Conservation (phyloP, 2,113 vertebrate species). For the Peromyscus californicus region DNA sequence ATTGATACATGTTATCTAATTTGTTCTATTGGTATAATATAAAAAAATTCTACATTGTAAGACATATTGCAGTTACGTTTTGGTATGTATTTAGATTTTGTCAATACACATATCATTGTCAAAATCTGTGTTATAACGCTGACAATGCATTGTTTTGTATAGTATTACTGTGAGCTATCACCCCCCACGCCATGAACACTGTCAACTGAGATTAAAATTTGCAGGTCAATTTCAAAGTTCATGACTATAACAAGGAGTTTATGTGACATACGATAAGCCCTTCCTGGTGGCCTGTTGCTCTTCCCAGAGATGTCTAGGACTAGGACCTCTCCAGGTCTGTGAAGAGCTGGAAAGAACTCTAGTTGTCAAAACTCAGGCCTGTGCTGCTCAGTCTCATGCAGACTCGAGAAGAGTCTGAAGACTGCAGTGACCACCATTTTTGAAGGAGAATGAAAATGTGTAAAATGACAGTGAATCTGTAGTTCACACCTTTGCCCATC, state of each 20-base stretch:
- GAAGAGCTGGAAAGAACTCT: not conserved
- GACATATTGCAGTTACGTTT: not conserved
- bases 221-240: not conserved
- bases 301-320: not conserved
- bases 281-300: not conserved
- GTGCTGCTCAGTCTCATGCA: not conserved
- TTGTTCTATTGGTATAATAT: not conserved
- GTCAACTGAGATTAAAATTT: slow-evolving; percentile 27
- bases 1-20: not conserved
- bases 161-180: not conserved
- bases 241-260: not conserved
- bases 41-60: not conserved
- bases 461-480: not conserved
- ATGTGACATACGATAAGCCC: not conserved
- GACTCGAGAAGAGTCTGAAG: not conserved
- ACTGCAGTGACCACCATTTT: not conserved
- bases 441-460: not conserved
- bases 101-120: not conserved
- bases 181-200: not conserved
- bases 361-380: not conserved
- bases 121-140: not conserved
- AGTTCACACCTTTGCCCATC: not conserved
- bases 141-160: slow-evolving; percentile 17
- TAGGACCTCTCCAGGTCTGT: not conserved
- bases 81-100: not conserved